phyloP scores from a whole-genome alignment of 2,113 vertebrate genomes.

The Mobula birostris region DNA sequence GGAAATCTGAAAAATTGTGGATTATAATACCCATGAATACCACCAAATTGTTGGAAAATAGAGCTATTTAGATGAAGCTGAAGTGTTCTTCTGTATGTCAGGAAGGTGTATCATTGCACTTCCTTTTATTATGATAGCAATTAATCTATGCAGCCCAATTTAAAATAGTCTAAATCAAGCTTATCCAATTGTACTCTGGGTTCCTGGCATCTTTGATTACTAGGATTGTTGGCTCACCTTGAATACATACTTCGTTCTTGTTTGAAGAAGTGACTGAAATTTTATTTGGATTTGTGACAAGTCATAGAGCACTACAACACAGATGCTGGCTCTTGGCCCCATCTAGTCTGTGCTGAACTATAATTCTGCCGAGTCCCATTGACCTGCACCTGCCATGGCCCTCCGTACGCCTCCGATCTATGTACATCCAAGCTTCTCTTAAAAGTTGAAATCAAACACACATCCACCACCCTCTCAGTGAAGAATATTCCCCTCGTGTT shows the following conservation, averaged over 20 bases:
- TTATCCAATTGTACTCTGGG: background rate
- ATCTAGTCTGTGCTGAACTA: no score
- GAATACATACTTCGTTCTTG: background rate
- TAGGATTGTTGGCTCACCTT: background rate
- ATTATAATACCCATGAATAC: no score
- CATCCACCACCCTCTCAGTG: no score
- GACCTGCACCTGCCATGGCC: no score
- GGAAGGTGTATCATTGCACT: background rate
- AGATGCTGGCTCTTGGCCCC: no score
- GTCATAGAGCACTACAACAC: no score
- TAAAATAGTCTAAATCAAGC: background rate
- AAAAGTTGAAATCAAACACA: no score
- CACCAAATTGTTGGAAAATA: no score
- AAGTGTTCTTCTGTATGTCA: background rate
- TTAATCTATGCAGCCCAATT: background rate
- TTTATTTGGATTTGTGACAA: background rate
- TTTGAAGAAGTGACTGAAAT: background rate
- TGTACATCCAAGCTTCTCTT: no score
- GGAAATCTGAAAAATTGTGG: background rate
- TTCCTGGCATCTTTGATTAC: background rate
- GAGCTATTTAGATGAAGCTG: background rate
- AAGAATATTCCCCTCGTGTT: no score
- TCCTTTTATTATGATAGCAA: background rate
- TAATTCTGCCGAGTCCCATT: no score
- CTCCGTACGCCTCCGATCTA: no score